Evolutionary conservation across 2,888 invertebrate genomes (phyloP).

Genomic region (Falcaria lacertinaria): DNA sequence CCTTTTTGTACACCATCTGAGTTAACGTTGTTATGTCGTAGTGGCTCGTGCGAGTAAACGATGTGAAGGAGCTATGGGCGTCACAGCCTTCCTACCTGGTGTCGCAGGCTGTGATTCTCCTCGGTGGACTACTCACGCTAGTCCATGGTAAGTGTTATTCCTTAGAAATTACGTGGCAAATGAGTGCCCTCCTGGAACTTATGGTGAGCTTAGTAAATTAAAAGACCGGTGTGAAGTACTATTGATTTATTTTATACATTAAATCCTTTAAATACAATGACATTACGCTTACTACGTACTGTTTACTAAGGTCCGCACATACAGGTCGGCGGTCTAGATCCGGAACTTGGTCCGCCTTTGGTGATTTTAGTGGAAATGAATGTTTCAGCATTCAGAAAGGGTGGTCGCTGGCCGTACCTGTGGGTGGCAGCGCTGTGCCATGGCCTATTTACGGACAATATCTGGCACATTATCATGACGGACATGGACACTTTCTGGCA

Average conservation of each 20-base stretch:
- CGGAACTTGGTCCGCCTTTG: too few relatives aligned
- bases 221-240: too few relatives aligned
- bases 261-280: too few relatives aligned
- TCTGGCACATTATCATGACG: constrained; percentile 83
- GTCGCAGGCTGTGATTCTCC: constrained; percentile 80
- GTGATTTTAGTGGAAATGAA: too few relatives aligned
- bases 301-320: too few relatives aligned
- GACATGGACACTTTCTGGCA: constrained; percentile 93
- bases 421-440: constrained; percentile 87
- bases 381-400: constrained; percentile 83
- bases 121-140: constrained; percentile 82
- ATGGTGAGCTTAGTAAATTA: too few relatives aligned
- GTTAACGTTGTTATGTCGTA: constrained; percentile 39
- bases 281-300: too few relatives aligned
- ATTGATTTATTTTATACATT: too few relatives aligned
- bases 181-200: too few relatives aligned
- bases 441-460: constrained; percentile 84
- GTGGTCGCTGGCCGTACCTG: constrained; percentile 86
- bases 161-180: too few relatives aligned
- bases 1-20: too few relatives aligned
- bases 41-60: constrained; percentile 81
- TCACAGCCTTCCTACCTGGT: constrained; percentile 84
- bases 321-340: too few relatives aligned
- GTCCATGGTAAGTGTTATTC: constrained; percentile 79
- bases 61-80: constrained; percentile 77